Evolutionary conservation across 2,888 invertebrate species (phyloP), one percentile per base, ranked within the genome.

Genomic region (Blastobasis adustella): DNA sequence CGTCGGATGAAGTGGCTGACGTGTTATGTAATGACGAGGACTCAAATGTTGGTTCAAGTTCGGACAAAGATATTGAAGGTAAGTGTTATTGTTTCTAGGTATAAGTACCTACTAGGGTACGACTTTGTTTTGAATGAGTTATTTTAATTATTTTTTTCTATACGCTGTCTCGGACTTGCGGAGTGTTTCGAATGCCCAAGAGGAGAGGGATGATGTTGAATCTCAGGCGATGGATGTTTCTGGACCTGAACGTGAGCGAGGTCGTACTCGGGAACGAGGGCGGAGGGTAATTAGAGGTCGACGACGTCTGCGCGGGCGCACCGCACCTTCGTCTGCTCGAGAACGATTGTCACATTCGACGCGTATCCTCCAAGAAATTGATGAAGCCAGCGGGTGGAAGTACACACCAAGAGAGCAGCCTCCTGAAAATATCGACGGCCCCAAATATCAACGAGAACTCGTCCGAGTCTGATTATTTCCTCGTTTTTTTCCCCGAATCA

Each of bases 401-500:
- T 51, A 51, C 10, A n/a, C 6, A 37, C 10, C 50, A 37, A n/a
- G 4, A n/a, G 10, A 50, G 42, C 41, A 43, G 5, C 52, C n/a
- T 36, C 46, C 38, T 45, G 45, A 44, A 8, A 37, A 52, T 42
- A 37, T 45, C 10, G 52, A 49, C 8, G 48, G 45, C 42, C 37
- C 48, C 38, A 38, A 49, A 6, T 2, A 45, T 53, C 10, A 47
- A 50, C 41, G 49, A 53, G 45, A 50, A 49, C 45, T 53, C 49
- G 8, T 50, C 53, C 10, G 47, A 47, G 40, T 45, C 47, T 41
- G 47, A 53, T 41, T 50, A 50, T 53, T 53, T 53, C 37, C 45
- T 39, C 6, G 38, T 50, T 0, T 53, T 53, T 53, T 53, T 53
- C 10, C 40, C 49, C 9, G 50, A 53, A n/a, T 38, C 8, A 10